A percentile compares a stretch with the other conserved stretches of the same genome.
phyloP scores from a whole-genome alignment of 2,113 vertebrate genomes.

The Semnornis frantzii region DNA sequence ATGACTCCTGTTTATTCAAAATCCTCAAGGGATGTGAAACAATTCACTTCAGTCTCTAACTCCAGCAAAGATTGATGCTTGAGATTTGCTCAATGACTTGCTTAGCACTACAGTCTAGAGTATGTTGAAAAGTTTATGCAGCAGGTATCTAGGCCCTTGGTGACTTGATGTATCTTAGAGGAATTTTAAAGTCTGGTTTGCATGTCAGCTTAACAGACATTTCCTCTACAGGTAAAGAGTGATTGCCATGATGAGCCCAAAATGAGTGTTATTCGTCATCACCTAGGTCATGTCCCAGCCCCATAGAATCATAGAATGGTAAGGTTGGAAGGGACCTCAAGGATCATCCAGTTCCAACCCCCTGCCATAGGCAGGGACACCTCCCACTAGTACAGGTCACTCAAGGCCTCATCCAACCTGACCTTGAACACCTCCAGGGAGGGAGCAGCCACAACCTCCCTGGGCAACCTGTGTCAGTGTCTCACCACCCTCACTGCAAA shows the following conservation, averaged over 20 bases:
- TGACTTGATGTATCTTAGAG: neutral
- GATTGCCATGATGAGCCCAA: neutral
- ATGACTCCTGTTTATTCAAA: neutral
- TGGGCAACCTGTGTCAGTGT: too few relatives aligned
- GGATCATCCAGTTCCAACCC: too few relatives aligned
- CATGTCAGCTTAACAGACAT: neutral
- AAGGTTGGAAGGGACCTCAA: too few relatives aligned
- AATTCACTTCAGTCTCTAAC: neutral
- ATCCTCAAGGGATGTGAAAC: neutral
- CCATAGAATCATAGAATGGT: too few relatives aligned
- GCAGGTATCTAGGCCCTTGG: neutral
- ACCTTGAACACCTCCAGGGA: too few relatives aligned
- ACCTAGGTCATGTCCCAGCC: neutral
- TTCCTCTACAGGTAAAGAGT: neutral
- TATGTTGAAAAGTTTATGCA: neutral
- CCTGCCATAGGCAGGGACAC: too few relatives aligned
- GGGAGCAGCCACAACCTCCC: too few relatives aligned
- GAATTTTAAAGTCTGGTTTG: neutral
- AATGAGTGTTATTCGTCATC: neutral
- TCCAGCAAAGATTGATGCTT: neutral
- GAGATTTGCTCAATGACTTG: neutral
- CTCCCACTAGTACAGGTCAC: too few relatives aligned
- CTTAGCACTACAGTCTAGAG: neutral
- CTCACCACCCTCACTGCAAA: too few relatives aligned
- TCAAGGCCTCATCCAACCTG: too few relatives aligned